Base-by-base conservation (phyloP, 2,888 invertebrate species). In the Tinea trinotella region DNA sequence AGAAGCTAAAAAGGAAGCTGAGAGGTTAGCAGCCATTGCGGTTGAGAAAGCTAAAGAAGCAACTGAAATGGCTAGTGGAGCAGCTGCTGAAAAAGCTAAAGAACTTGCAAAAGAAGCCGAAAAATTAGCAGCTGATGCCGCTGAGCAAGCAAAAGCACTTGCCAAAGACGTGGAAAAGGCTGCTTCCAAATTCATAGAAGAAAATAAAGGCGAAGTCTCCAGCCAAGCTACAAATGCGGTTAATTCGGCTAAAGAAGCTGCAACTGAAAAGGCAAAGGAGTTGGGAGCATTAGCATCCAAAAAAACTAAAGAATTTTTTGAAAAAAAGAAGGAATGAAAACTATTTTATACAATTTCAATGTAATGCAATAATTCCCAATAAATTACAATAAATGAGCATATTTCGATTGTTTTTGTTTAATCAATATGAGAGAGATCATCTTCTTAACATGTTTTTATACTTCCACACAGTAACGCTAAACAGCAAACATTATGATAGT, bases 11-110 rank as follows among this genome's bases (percentile, higher is more conserved):
- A n/a, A 6, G 2, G 40, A 40, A 40, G 40, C 40, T 40, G 40
- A 40, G 13, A 40, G 13, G n/a, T 2, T 40, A n/a, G 67, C 58
- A 6, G 65, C 60, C 3, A 61, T 60, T 9, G 20, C 59, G 13
- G 60, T 64, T 6, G 62, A 40, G 15, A 40, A 40, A 40, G 40
- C 40, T 15, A 34, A 30, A 13, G n/a, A 22, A 50, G 24, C 12
- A 59, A 71, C 67, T 15, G 68, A 64, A 55, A 55, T 72, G 19
- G 17, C 19, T 18, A 17, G 7, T 10, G 63, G 65, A 57, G 72
- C 67, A 49, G 46, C 46, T 4, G 46, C 19, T 18, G n/a, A 46
- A 15, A 62, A 61, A 35, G 63, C 56, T 52, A 56, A 35, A 57
- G 71, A 67, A 52, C 9, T 19, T 10, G 46, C 46, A 19, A 46